These are phyloP conservation scores for Ispidina picta DNA, from an alignment of 2,797 vertebrate species.

Conservation along the genomic window DNA sequence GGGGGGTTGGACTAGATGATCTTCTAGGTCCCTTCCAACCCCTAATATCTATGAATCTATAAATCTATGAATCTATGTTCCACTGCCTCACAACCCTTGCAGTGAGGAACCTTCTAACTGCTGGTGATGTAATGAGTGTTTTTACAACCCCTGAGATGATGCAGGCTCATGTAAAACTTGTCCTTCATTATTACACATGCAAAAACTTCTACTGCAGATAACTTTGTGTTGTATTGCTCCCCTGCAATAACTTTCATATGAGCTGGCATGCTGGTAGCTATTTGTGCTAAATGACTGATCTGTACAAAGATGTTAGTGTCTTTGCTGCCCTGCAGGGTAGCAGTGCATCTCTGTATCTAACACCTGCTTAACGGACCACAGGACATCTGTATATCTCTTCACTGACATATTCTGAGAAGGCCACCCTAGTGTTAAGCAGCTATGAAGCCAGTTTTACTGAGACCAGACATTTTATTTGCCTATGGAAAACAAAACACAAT, in stretches of 20 bases:
- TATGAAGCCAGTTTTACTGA: slow-evolving; percentile 11
- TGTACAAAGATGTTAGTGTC: slow-evolving; percentile 15
- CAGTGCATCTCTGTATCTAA: not conserved
- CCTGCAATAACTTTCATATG: not conserved
- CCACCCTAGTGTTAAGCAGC: not conserved
- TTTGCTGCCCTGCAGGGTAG: not conserved
- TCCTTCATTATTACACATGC: not conserved
- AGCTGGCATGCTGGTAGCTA: not conserved
- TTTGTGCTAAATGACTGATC: slow-evolving; percentile 43
- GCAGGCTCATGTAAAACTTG: not conserved
- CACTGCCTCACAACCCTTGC: too few species aligned
- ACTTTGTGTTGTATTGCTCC: not conserved
- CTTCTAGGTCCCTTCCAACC: too few species aligned
- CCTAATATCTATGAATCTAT: too few species aligned
- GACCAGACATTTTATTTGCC: not conserved
- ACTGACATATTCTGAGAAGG: slow-evolving; percentile 16
- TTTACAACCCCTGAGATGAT: not conserved
- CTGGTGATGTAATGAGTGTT: not conserved
- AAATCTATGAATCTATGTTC: too few species aligned
- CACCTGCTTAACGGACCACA: slow-evolving; percentile 46
- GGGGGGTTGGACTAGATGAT: too few species aligned
- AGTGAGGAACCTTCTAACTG: not conserved
- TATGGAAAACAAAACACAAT: not conserved
- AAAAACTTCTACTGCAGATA: not conserved
- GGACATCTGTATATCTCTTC: slow-evolving; percentile 43